Base-by-base conservation (phyloP, 2,888 invertebrate genomes). In the Rhagonycha lutea region DNA sequence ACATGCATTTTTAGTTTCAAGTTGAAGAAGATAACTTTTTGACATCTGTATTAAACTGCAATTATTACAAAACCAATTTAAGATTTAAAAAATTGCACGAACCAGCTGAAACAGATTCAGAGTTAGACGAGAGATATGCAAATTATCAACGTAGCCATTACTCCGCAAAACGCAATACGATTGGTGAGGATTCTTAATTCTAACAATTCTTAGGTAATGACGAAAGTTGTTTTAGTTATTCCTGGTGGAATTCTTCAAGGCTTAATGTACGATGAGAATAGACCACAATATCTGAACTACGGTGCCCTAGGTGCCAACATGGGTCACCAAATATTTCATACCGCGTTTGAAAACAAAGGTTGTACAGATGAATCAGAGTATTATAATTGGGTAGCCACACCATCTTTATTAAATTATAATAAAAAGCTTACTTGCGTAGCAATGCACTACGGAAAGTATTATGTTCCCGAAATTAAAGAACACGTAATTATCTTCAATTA, bases 351-450 rank as follows among this genome's bases (percentile, higher is more conserved):
- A 74, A 96, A 97, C 73, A 92, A 96, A 70, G 94, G 96, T 88
- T 96, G 95, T 84, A 95, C 97, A 87, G 92, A 94, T 77, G 91
- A 94, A 78, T 97, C 97, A 9, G 96, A 97, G 86, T 89, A 96
- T 73, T 91, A 94, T 9, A 95, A 96, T 84, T 98, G 97, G 97
- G 98, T 97, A 96, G 92, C 94, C 78, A 90, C 93, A 68, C 89
- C 90, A 79, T 97, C 97, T 7, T 94, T 96, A 82, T 90, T 92
- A 79, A 92, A 92, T 67, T 98, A 96, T 86, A 89, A 95, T 76
- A 91, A 94, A 80, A 94, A 93, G 85, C 94, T 97, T 0, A 91
- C 93, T 84, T 98, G 98, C 86, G 95, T 98, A 83, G 95, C 96
- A 79, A 91, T 96, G 81, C 98, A 98, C 86, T 98, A 98, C 85